A percentile compares a stretch with the other conserved stretches of the same genome.
These are phyloP conservation scores for Napeogenes sylphis DNA, from an alignment of 2,888 invertebrate genomes.

Conservation along the genomic window DNA sequence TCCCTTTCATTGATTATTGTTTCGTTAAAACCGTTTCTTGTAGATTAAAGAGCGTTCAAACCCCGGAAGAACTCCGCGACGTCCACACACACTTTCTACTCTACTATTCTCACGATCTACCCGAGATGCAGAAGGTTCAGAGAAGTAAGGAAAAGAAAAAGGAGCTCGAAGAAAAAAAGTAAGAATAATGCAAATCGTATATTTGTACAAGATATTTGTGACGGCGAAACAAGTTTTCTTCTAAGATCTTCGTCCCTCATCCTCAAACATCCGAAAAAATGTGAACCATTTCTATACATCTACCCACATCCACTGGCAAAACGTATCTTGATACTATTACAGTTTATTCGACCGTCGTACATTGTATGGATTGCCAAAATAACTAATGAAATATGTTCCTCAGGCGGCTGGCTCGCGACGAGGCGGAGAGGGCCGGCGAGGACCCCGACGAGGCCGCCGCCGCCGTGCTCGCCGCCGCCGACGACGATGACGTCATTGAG, in stretches of 20 bases:
- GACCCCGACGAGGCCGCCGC: conserved; percentile 81
- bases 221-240: neutral
- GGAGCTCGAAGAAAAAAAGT: conserved; percentile 76
- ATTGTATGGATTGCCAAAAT: no score
- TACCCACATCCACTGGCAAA: no score
- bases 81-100: conserved; percentile 95
- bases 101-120: conserved; percentile 91
- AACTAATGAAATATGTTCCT: no score
- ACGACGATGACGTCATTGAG: conserved; percentile 77
- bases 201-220: conserved; percentile 3
- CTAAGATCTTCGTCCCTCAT: no score
- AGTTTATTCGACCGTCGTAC: no score
- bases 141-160: conserved; percentile 81
- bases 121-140: conserved; percentile 88
- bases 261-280: no score
- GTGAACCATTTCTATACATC: no score
- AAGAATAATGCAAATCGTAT: conserved; percentile 38
- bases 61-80: conserved; percentile 94
- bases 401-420: conserved; percentile 65
- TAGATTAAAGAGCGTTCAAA: conserved; percentile 85
- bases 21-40: conserved; percentile 10
- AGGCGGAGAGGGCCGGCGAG: conserved; percentile 79
- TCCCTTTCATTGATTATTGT: neutral
- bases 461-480: conserved; percentile 71
- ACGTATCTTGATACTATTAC: no score